Evolutionary conservation across 1,140 invertebrate species (phyloP).

Genomic region (Limonius californicus): DNA sequence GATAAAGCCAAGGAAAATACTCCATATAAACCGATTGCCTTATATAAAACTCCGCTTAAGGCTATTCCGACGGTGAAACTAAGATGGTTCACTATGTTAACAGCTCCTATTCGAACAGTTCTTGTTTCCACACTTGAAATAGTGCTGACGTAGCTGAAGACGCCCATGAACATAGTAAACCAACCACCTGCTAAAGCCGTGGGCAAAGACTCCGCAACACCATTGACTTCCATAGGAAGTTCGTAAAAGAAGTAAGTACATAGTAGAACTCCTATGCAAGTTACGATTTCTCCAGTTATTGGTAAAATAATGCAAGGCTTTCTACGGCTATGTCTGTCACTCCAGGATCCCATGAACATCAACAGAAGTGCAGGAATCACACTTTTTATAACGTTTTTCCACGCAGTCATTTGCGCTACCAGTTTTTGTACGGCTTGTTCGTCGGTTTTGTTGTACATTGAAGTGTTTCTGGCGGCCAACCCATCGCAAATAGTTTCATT

Average conservation of each 20-base stretch:
- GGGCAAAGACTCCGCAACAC: constrained; percentile 54
- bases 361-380: constrained; percentile 55
- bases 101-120: constrained; percentile 54
- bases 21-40: constrained; percentile 55
- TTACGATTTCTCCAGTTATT: constrained; percentile 50
- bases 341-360: constrained; percentile 60
- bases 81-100: constrained; percentile 50
- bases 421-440: constrained; percentile 53
- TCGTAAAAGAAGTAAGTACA: constrained; percentile 47
- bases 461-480: constrained; percentile 49
- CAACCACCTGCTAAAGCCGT: constrained; percentile 55
- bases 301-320: constrained; percentile 57
- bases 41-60: constrained; percentile 52
- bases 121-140: constrained; percentile 56
- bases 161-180: constrained; percentile 59
- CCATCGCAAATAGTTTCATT: constrained; percentile 55
- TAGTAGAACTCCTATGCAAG: constrained; percentile 36
- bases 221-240: constrained; percentile 53
- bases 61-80: constrained; percentile 53
- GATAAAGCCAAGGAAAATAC: constrained; percentile 50
- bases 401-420: constrained; percentile 55
- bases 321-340: constrained; percentile 55
- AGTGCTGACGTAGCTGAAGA: constrained; percentile 60
- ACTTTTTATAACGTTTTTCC: constrained; percentile 55
- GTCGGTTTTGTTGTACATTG: constrained; percentile 46